A percentile compares a stretch with the other conserved stretches of the same genome.
These are phyloP conservation scores for Gallinago paraguaiae DNA, from an alignment of 2,113 vertebrate species.

Conservation along the genomic window DNA sequence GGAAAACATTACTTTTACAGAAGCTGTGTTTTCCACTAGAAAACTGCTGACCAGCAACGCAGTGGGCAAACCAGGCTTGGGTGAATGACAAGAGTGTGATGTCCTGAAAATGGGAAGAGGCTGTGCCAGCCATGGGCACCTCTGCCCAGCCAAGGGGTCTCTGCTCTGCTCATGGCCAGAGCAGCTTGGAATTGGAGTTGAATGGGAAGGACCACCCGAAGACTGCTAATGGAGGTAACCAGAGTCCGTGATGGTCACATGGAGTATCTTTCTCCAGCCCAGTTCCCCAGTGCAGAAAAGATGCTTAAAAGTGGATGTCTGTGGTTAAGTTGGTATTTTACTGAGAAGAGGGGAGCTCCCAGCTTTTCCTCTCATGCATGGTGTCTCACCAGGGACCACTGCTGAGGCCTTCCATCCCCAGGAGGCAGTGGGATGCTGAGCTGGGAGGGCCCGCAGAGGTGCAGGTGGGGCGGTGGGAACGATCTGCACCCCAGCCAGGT, in stretches of 20 bases:
- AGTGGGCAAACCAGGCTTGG: not conserved
- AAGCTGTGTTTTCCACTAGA: not conserved
- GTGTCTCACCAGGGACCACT: not conserved
- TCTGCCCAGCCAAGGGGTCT: not conserved
- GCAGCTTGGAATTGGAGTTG: not conserved
- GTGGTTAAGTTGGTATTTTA: not conserved
- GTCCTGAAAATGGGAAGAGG: not conserved
- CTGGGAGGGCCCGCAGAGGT: accelerated
- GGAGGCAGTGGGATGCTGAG: not conserved
- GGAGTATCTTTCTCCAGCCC: not conserved
- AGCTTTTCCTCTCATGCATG: not conserved
- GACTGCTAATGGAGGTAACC: not conserved
- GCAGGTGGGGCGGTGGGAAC: not conserved
- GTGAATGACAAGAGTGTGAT: not conserved
- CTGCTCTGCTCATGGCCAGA: not conserved
- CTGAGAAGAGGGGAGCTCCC: not conserved
- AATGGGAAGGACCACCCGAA: not conserved
- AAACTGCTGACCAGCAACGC: not conserved
- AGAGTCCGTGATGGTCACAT: not conserved
- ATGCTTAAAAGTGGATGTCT: not conserved
- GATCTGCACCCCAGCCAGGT: not conserved
- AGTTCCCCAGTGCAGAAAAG: not conserved
- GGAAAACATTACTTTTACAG: not conserved
- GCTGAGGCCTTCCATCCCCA: not conserved
- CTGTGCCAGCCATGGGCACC: not conserved